Evolutionary conservation across 1,140 invertebrate genomes (phyloP), one percentile per base, ranked within the genome.

Genomic region (Apis laboriosa): DNA sequence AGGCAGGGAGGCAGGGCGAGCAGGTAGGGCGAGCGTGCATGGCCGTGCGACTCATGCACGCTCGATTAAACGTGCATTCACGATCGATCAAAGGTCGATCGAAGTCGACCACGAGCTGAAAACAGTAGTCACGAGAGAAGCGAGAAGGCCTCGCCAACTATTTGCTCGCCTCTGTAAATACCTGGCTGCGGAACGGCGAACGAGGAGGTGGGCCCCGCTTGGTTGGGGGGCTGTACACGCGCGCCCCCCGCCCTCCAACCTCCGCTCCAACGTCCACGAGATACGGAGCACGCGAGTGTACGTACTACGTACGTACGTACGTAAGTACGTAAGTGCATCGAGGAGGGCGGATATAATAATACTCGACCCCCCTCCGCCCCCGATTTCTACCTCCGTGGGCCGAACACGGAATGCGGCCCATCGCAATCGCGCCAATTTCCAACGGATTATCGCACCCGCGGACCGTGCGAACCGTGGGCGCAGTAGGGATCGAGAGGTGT

Each of bases 71-170:
- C 92, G 89, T 91, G 90, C 90, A 92, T 92, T 92, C 91, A 90
- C 90, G 89, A 91, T 92, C 91, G 92, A 92, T 92, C 92, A 92
- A 90, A 92, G 91, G 92, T 92, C 91, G 92, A 92, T 89, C 86
- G 86, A 87, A 89, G 88, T 89, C 84, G 83, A 86, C 88, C 84
- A 87, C 84, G 88, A 87, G 83, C 86, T 88, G 87, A 89, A 90
- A 90, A 90, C 81, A 87, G 87, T 90, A 90, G 89, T 90, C 89
- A 90, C 87, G 89, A 90, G 89, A 88, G 74, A 70, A 87, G 77
- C 86, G 86, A 71, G 76, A 79, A 84, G 81, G 84, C 70, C 86
- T 78, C 89, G 88, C 85, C 70, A 89, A 89, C 80, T 90, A 89
- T 90, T 91, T 92, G 89, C 87, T 89, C 90, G 88, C 87, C 89